Conservation (phyloP, 2,113 vertebrate species). For the Ascaphus truei region DNA sequence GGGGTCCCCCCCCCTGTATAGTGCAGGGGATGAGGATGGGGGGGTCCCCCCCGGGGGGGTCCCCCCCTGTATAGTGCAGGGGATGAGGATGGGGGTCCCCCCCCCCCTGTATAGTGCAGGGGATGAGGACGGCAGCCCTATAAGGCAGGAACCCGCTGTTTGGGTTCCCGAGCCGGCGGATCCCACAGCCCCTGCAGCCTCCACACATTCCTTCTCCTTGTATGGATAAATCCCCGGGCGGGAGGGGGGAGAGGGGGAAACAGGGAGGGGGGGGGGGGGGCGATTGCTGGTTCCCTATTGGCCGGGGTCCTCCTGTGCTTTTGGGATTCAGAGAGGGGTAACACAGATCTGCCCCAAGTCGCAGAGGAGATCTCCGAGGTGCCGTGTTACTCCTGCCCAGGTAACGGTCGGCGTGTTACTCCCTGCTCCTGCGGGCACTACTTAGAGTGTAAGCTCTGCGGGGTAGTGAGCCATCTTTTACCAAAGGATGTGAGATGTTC, state of each 20-base stretch:
- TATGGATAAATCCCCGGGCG: conserved; percentile 70
- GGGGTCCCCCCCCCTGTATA: too few relatives aligned
- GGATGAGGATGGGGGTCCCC: background rate
- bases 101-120: background rate
- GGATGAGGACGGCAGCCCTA: conserved; percentile 7
- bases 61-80: background rate
- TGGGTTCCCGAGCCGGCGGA: conserved; percentile 55
- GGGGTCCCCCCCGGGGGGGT: background rate
- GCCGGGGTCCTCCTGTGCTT: conserved; percentile 8
- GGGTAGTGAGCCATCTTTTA: too few relatives aligned
- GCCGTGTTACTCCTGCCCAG: conserved; percentile 6
- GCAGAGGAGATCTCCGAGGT: conserved; percentile 7
- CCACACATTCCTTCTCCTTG: conserved; percentile 76
- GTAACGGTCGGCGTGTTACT: too few relatives aligned
- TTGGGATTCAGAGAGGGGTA: conserved; percentile 13
- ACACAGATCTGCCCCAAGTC: conserved; percentile 6
- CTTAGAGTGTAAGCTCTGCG: too few relatives aligned
- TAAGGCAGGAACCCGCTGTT: conserved; percentile 32
- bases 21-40: conserved; percentile 14
- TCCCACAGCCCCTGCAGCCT: conserved; percentile 41
- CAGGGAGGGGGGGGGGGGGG: conserved; percentile 34
- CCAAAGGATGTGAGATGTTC: too few relatives aligned
- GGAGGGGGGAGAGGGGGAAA: conserved; percentile 59
- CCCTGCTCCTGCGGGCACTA: too few relatives aligned
- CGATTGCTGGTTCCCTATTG: conserved; percentile 7